These are phyloP conservation scores for Ascidia mentula DNA, from an alignment of 23 tunicate species.

Conservation along the genomic window DNA sequence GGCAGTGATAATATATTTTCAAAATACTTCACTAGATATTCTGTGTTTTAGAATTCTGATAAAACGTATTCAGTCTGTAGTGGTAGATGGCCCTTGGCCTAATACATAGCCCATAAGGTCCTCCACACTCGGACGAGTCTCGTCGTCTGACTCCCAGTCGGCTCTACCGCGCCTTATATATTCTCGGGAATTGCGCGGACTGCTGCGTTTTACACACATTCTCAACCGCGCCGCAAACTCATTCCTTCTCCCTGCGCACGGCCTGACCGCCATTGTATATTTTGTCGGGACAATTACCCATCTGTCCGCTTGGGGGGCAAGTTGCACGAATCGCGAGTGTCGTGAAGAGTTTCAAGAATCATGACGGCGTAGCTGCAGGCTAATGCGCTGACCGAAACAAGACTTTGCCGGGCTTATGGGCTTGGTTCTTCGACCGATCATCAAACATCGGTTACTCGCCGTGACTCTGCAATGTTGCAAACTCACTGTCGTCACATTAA, in stretches of 20 bases:
- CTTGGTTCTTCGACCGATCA: too few species aligned
- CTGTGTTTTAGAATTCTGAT: too few species aligned
- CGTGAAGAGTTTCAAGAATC: not conserved
- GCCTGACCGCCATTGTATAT: not conserved
- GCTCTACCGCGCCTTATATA: not conserved
- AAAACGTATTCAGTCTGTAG: too few species aligned
- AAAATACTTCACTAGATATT: too few species aligned
- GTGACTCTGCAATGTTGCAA: too few species aligned
- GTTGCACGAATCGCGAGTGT: not conserved
- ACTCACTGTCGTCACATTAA: too few species aligned
- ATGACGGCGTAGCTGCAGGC: not conserved
- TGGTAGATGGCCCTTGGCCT: too few species aligned
- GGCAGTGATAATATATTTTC: too few species aligned
- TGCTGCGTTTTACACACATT: constrained; percentile 7
- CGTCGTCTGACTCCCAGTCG: not conserved
- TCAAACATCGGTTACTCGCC: too few species aligned
- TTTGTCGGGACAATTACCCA: constrained; percentile 8
- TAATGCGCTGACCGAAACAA: not conserved
- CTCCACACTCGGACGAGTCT: not conserved
- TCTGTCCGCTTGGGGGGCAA: not conserved
- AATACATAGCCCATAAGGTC: not conserved
- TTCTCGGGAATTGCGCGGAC: not conserved
- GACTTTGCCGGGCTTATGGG: not conserved
- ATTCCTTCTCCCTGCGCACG: not conserved
- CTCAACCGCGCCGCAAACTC: not conserved